A percentile compares a stretch with the other conserved stretches of the same genome.
Conservation (phyloP, 2,113 vertebrate species). For the Gymnobelideus leadbeateri region DNA sequence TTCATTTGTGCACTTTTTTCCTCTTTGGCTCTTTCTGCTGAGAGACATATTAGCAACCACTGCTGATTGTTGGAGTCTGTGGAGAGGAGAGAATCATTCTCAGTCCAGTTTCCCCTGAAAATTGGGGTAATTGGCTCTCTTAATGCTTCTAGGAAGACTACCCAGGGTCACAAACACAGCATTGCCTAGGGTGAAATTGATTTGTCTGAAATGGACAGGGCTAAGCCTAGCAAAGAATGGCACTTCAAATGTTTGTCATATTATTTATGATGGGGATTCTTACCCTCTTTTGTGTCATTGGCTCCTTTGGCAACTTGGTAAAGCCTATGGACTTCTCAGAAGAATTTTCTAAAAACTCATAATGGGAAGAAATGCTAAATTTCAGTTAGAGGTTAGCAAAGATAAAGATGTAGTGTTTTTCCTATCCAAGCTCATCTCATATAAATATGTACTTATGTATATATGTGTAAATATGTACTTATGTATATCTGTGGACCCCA, state of each 20-base stretch:
- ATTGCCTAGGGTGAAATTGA: conserved; percentile 30
- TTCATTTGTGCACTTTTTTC: conserved; percentile 82
- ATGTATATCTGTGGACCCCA: no score
- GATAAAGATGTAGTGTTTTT: neutral
- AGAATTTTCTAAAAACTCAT: neutral
- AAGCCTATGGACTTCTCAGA: neutral
- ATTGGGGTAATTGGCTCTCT: neutral
- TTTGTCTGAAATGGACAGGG: neutral
- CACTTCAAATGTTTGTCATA: neutral
- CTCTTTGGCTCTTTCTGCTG: conserved; percentile 79
- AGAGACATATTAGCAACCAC: conserved; percentile 75
- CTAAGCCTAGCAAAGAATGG: neutral
- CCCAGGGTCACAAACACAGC: neutral
- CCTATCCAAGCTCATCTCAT: neutral
- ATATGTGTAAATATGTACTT: no score
- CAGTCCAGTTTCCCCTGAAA: conserved; percentile 20
- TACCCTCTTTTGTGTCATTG: neutral
- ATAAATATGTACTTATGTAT: no score
- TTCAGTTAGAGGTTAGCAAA: neutral
- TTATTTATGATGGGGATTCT: neutral
- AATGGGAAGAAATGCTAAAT: neutral
- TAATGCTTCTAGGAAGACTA: neutral
- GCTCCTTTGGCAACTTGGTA: neutral
- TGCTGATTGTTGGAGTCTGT: conserved; percentile 77
- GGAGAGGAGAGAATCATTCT: conserved; percentile 75